Percentiles rank a stretch among this genome's conserved stretches.
phyloP scores from a whole-genome alignment of 2,888 invertebrate species.

The Dastarcus helophoroides region DNA sequence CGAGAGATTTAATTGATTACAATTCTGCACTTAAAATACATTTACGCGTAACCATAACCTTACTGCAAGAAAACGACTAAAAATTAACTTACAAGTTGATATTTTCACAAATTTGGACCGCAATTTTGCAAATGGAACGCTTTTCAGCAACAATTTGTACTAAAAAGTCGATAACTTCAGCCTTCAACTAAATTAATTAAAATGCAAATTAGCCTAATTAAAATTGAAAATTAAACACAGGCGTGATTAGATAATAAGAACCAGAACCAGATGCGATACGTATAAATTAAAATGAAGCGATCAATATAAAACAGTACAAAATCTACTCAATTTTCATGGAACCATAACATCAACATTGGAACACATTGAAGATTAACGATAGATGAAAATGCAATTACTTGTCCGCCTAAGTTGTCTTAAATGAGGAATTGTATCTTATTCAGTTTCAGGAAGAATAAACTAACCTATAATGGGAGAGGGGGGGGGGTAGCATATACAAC shows the following conservation, averaged over 20 bases:
- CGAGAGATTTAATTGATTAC: no score
- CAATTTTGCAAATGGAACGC: slow-evolving; percentile 10
- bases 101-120: slow-evolving; percentile 23
- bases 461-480: no score
- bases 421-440: slow-evolving; percentile 6
- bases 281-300: slow-evolving; percentile 10
- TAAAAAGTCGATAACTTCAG: slow-evolving; percentile 13
- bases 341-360: slow-evolving; percentile 1
- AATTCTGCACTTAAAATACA: no score
- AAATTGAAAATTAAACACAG: slow-evolving; percentile 9
- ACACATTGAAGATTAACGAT: slow-evolving; percentile 17
- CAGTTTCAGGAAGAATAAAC: no score
- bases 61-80: slow-evolving; percentile 21
- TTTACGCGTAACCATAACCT: slow-evolving; percentile 21
- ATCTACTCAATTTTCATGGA: neutral
- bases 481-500: no score
- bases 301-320: slow-evolving; percentile 5
- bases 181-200: slow-evolving; percentile 9
- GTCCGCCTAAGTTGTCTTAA: slow-evolving; percentile 5
- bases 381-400: slow-evolving; percentile 13
- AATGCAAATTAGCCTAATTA: neutral
- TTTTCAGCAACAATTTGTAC: slow-evolving; percentile 3
- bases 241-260: neutral
- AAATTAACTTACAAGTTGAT: slow-evolving; percentile 18
- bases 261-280: slow-evolving; percentile 5